phyloP scores from a whole-genome alignment of 2,113 vertebrate species.

The Myotis brandtii region DNA sequence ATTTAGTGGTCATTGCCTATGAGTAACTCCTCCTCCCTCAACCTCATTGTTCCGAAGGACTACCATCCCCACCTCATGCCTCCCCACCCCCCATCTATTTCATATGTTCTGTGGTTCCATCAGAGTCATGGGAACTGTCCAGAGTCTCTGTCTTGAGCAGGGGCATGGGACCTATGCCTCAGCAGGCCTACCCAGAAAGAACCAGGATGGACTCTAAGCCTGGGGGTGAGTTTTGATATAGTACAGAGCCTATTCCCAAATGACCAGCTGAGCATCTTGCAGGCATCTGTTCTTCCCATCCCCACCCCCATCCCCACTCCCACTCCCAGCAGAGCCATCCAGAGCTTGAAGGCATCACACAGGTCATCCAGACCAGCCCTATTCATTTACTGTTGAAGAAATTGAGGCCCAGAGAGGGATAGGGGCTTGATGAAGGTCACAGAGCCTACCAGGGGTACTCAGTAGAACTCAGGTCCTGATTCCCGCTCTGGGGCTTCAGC shows the following conservation, averaged over 20 bases:
- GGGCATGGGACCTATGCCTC: neutral
- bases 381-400: neutral
- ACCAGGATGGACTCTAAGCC: neutral
- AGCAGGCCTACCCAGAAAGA: conserved; percentile 15
- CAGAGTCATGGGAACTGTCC: neutral
- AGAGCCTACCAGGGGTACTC: neutral
- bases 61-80: neutral
- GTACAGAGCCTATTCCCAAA: neutral
- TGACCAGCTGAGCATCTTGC: neutral
- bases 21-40: neutral
- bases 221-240: neutral
- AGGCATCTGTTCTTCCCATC: neutral
- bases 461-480: neutral
- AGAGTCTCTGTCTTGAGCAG: neutral
- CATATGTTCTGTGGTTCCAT: neutral
- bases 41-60: neutral
- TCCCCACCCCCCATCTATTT: neutral
- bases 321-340: neutral
- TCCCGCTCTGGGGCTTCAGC: neutral
- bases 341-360: neutral
- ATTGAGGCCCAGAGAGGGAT: neutral
- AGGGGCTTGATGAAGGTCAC: neutral
- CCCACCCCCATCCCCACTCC: no score
- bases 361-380: neutral
- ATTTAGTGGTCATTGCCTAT: neutral